A percentile compares a stretch with the other conserved stretches of the same genome.
Evolutionary conservation across 2,113 vertebrate species (phyloP).

Genomic region (Empidonax alnorum): DNA sequence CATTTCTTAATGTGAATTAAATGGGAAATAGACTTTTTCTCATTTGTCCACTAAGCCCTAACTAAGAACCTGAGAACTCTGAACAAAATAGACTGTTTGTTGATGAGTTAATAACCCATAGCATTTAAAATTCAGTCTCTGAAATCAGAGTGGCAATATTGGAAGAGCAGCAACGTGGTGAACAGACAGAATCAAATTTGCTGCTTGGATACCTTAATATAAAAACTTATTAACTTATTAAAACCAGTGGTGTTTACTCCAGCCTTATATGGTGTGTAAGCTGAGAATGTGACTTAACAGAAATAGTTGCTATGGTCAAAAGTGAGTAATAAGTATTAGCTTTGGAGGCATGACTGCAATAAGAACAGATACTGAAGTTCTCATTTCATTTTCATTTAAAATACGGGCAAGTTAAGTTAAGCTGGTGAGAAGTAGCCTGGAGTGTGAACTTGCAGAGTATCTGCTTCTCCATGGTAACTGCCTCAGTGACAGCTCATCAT

Average conservation of each 20-base stretch:
- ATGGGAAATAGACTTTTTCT: background rate
- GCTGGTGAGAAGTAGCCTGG: background rate
- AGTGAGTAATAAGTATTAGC: background rate
- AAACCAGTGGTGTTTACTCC: background rate
- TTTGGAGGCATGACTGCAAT: background rate
- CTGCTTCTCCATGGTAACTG: background rate
- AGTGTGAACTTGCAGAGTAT: background rate
- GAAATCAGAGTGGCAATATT: background rate
- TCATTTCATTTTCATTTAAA: background rate
- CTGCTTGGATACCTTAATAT: background rate
- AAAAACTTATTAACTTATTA: background rate
- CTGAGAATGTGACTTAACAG: background rate
- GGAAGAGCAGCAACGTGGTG: background rate
- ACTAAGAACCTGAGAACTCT: background rate
- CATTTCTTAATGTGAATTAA: conserved; percentile 30
- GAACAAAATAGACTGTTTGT: background rate
- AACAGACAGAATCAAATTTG: background rate
- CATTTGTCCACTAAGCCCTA: background rate
- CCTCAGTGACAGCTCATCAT: background rate
- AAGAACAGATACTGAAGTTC: background rate
- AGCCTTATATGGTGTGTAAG: background rate
- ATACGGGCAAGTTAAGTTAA: background rate
- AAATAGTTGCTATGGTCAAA: background rate
- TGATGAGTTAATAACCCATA: background rate
- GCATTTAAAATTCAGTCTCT: background rate